These are phyloP conservation scores for Chrysogorgia sp. DNA, from an alignment of 92 coral and sea anemone genomes.

Conservation along the genomic window DNA sequence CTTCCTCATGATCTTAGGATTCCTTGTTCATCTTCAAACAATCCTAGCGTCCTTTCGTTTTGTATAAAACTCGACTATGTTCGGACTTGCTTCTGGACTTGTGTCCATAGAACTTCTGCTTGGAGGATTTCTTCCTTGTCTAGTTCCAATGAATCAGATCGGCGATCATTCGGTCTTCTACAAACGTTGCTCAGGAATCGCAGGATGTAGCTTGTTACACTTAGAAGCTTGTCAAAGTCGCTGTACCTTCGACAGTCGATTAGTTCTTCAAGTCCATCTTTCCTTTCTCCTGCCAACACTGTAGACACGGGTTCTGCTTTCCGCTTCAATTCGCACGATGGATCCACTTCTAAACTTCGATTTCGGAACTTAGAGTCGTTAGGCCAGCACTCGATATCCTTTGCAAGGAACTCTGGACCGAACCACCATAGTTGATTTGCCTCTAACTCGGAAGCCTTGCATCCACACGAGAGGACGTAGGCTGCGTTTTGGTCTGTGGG, in stretches of 20 bases:
- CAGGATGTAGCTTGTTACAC: constrained; percentile 56
- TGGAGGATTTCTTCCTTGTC: constrained; percentile 42
- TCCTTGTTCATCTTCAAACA: constrained; percentile 40
- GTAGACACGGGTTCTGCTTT: not conserved
- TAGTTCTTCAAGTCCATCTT: not conserved
- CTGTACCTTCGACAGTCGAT: constrained; percentile 48
- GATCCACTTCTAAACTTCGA: not conserved
- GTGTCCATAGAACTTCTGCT: constrained; percentile 51
- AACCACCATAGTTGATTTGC: constrained; percentile 36
- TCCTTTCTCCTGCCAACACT: constrained; percentile 4
- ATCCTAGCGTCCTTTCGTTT: constrained; percentile 49
- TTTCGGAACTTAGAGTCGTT: not conserved
- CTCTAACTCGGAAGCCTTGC: constrained; percentile 19
- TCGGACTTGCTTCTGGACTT: constrained; percentile 43
- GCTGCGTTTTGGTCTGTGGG: constrained; percentile 30
- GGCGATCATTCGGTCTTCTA: constrained; percentile 27
- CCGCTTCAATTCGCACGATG: not conserved
- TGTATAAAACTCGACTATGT: constrained; percentile 33
- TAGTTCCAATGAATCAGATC: constrained; percentile 17
- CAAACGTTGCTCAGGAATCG: constrained; percentile 46
- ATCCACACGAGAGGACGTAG: constrained; percentile 26
- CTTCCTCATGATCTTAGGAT: constrained; percentile 45
- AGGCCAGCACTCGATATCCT: constrained; percentile 39
- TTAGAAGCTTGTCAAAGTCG: constrained; percentile 30
- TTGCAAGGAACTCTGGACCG: constrained; percentile 50